Evolutionary conservation across 35 echinoderm and acorn worm genomes (phyloP), one percentile per base, ranked within the genome.

Genomic region (Hemicentrotus pulcherrimus): DNA sequence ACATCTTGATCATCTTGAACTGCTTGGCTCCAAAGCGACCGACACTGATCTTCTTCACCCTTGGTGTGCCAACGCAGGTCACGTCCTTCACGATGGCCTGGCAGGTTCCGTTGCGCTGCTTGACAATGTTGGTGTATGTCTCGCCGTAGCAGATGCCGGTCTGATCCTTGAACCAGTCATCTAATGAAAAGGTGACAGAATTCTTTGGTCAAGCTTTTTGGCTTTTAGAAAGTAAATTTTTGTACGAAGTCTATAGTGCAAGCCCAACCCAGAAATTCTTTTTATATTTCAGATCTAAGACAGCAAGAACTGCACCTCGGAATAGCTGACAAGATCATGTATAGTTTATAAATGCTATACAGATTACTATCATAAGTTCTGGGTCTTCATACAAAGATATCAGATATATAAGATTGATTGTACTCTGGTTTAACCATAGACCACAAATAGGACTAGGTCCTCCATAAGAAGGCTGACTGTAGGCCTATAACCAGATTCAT

Each of bases 121-220:
- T 92, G 46, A 99, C 61, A 86, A 99, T 96, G 58, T 97, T 99
- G 95, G 98, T 96, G 97, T 95, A 99, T 32, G 98, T 97, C 93
- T 99, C 98, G 6, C 97, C 98, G n/a, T 95, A 95, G 94, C 98
- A 99, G 87, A 96, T 94, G 28, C 96, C 46, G 31, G 86, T 35
- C n/a, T 95, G 61, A 86, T 97, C 91, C 95, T 99, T 99, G 96
- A 97, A 99, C 97, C 97, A 99, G 94, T 99, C 98, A 94, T 94
- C 98, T 99, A 31, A 31, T 28, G 19, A 8, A 22, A 78, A 24
- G 28, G 5, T 71, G 19, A 28, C 6, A 28, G 2, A 71, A 71
- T 4, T 4, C 11, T 55, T 14, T 71, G 24, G 16, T n/a, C 61
- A 71, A 24, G 61, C 18, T 71, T 71, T 4, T 6, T n/a, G 65